Percentiles rank a stretch among this genome's conserved stretches.
Evolutionary conservation across 2,888 invertebrate species (phyloP).

Genomic region (Trissolcus japonicus): DNA sequence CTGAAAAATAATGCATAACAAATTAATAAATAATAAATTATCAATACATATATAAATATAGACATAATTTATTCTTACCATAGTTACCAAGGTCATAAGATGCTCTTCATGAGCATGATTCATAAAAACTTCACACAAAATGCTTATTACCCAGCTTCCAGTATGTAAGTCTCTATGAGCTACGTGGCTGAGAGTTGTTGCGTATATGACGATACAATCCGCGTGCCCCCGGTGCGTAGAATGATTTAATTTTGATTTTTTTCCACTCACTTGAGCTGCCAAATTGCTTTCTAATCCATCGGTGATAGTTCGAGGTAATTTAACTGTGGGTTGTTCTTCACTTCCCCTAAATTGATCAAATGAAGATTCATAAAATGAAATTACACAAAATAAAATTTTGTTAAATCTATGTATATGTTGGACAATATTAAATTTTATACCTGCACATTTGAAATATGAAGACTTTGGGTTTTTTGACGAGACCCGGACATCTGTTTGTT

Average conservation of each 20-base stretch:
- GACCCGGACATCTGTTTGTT: conserved; percentile 73
- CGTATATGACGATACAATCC: conserved; percentile 78
- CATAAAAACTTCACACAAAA: conserved; percentile 78
- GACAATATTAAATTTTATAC: conserved; percentile 41
- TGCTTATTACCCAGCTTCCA: conserved; percentile 81
- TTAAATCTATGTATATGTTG: too few relatives aligned
- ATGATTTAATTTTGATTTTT: not conserved
- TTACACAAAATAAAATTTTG: too few relatives aligned
- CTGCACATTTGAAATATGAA: conserved; percentile 80
- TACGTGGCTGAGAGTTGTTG: conserved; percentile 77
- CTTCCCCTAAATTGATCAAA: too few relatives aligned
- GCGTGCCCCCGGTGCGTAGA: conserved; percentile 72
- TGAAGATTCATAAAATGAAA: not conserved
- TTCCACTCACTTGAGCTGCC: not conserved
- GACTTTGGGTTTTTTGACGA: conserved; percentile 79
- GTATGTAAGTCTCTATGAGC: conserved; percentile 78
- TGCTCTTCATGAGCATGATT: conserved; percentile 65
- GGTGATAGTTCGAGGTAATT: conserved; percentile 10
- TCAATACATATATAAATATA: not conserved
- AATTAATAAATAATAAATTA: conserved; percentile 1
- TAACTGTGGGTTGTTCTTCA: not conserved
- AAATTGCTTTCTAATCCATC: conserved; percentile 32
- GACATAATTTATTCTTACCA: conserved; percentile 57
- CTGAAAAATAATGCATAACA: conserved; percentile 52
- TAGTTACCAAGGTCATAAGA: conserved; percentile 67